Evolutionary conservation across 1,140 invertebrate species (phyloP).

Genomic region (Anadara kagoshimensis): DNA sequence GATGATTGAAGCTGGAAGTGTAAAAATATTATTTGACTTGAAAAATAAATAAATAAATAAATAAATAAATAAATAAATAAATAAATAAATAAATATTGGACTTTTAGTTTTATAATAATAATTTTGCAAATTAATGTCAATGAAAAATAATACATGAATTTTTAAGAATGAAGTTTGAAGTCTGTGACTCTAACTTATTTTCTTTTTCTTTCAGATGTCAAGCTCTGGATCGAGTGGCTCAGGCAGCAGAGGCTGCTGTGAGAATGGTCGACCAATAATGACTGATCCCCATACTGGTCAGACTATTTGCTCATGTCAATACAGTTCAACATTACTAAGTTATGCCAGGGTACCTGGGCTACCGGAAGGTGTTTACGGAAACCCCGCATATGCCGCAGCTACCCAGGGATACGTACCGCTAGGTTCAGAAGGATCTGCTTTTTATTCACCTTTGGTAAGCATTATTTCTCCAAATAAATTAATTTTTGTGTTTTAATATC

Average conservation of each 20-base stretch:
- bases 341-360: constrained; percentile 77
- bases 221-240: constrained; percentile 44
- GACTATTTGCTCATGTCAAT: constrained; percentile 96
- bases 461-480: not conserved
- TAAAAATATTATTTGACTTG: too few species aligned
- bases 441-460: constrained; percentile 96
- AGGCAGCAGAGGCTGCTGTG: constrained; percentile 81
- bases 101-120: too few species aligned
- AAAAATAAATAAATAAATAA: too few species aligned
- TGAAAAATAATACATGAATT: too few species aligned
- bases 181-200: too few species aligned
- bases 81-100: too few species aligned
- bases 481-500: not conserved
- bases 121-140: too few species aligned
- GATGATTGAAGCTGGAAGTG: too few species aligned
- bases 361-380: constrained; percentile 70
- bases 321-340: constrained; percentile 78
- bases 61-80: too few species aligned
- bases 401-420: constrained; percentile 63
- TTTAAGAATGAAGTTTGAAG: too few species aligned
- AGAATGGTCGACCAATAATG: constrained; percentile 93
- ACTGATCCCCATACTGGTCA: constrained; percentile 96
- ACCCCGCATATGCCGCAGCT: constrained; percentile 60
- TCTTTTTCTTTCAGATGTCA: constrained; percentile 52
- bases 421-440: constrained; percentile 78